A percentile compares a stretch with the other conserved stretches of the same genome.
Conservation (phyloP, 2,888 invertebrate species). For the Polymixis flavicincta region DNA sequence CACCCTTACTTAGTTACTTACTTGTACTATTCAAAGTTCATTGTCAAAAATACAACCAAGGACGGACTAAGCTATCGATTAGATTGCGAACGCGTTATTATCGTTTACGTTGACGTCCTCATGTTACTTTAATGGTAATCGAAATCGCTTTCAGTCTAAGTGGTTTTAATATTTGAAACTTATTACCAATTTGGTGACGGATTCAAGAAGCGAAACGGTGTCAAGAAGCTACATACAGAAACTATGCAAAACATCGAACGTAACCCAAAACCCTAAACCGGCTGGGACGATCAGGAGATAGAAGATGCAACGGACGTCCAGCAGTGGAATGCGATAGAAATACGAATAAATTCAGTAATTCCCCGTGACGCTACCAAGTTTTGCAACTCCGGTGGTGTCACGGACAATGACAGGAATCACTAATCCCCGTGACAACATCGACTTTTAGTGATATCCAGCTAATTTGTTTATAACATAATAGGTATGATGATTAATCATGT, state of each 20-base stretch:
- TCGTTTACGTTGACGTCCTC: conserved; percentile 20
- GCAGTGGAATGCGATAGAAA: not conserved
- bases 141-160: conserved; percentile 10
- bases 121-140: conserved; percentile 14
- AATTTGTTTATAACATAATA: too few species aligned
- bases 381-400: not conserved
- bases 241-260: not conserved
- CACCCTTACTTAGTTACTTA: conserved; percentile 13
- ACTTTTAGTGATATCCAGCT: too few species aligned
- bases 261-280: not conserved
- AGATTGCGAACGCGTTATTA: conserved; percentile 11
- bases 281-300: not conserved
- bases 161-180: not conserved
- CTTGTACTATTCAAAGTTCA: conserved; percentile 36
- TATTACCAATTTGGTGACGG: not conserved
- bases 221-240: not conserved
- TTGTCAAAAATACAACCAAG: conserved; percentile 49
- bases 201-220: too few species aligned
- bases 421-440: too few species aligned
- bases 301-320: not conserved
- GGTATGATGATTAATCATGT: too few species aligned
- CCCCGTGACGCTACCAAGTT: not conserved
- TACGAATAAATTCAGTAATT: not conserved
- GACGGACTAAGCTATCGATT: conserved; percentile 38
- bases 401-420: not conserved